Base-by-base conservation (phyloP, 2,888 invertebrate species). In the Pyrrhia umbra region DNA sequence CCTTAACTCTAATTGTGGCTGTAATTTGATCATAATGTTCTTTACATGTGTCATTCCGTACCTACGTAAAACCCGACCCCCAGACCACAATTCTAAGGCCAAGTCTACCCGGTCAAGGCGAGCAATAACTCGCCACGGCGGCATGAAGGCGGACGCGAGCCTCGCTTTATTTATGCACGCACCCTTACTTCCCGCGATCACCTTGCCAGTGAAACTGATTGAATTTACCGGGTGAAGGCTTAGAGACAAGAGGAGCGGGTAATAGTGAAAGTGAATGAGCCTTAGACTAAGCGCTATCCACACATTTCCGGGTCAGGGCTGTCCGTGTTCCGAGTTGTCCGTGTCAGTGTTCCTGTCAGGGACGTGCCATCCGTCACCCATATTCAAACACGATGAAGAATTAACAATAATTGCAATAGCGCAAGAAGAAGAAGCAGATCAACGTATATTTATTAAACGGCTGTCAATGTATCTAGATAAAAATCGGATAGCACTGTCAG, bases 141-240 rank as follows among this genome's bases (percentile, higher is more conserved):
- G 43, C 71, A 73, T 56, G 81, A 83, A 83, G 84, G 80, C 80
- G 76, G 85, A 85, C 85, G 83, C 66, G 77, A 78, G 82, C 81
- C 79, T 34, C 76, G 77, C 82, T 84, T 92, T 92, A 93, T 91
- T 92, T 93, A 92, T 92, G 92, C 90, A 91, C 88, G 79, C 85
- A 79, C 88, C 89, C 88, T 88, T 87, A 88, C 79, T 80, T 74
- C 80, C 80, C 66, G 59, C 80, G 83, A 86, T 89, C 89, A 88
- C 89, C 85, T 89, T 84, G 84, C 85, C 83, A 85, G 81, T 84
- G 85, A 88, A 86, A 89, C 91, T 92, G 92, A 92, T 93, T 93
- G 92, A 92, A 92, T 91, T 90, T 84, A 27, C 80, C 42, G 82
- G 75, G 64, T 30, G 39, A 2, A 47, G 8, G 2, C 43, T 62